Base-by-base conservation (phyloP, 2,113 vertebrate species). In the Malurus elegans region DNA sequence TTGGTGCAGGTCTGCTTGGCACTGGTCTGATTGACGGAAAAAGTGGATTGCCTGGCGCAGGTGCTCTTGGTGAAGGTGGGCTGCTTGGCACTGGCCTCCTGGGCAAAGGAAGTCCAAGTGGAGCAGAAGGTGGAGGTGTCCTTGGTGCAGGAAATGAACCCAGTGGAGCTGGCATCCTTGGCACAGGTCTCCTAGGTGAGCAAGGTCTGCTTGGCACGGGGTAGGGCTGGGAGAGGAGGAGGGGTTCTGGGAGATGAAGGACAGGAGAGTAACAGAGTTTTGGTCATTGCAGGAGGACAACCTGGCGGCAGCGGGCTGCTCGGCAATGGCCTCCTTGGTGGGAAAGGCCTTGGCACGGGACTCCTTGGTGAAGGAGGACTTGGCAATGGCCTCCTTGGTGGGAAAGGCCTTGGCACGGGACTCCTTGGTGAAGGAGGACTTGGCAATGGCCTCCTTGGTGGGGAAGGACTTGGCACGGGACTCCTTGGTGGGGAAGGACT, bases 181-280 rank as follows among this genome's bases (percentile, higher is more conserved):
- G 91, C 31, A 94, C 94, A 53, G 90, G 81, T 31, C 85, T 94
- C 14, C 81, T 88, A 24, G 85, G 82, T 92, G 62, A 95, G 75
- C 23, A 64, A 28, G 14, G 10, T 67, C 82, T 45, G 1, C 25
- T 42, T 24, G 71, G 64, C 24, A n/a, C 0, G 19, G 38, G n/a
- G 14, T 8, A 3, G 3, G 10, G 21, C 4, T 61, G 71, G n/a
- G 47, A 74, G 13, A 69, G 29, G n/a, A 25, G 18, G n/a, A 25
- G 18, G 7, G 12, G 15, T 69, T 56, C 48, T 38, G 51, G 34
- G 36, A 25, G 15, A 6, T 8, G 28, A 75, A 65, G 79, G 11
- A 6, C 64, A 67, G 57, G 53, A n/a, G 9, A 29, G 19, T 90
- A 36, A 93, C 0, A 0, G 53, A 65, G 13, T 4, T 76, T 50